A percentile compares a stretch with the other conserved stretches of the same genome.
These are phyloP conservation scores for Linnaemya tessellans DNA, from an alignment of 2,888 invertebrate genomes.

Conservation along the genomic window DNA sequence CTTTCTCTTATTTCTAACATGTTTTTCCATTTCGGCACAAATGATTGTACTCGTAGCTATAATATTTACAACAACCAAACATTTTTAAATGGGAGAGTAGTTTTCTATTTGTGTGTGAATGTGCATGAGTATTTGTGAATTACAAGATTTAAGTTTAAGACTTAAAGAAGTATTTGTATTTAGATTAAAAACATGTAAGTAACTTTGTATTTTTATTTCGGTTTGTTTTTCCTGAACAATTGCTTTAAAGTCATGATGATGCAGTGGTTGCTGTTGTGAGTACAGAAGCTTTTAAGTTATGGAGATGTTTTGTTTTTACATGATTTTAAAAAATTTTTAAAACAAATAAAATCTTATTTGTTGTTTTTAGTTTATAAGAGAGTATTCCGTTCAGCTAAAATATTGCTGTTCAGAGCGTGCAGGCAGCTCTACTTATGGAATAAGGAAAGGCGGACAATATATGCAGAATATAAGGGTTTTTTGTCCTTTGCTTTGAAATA, in stretches of 20 bases:
- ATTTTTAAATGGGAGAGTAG: constrained; percentile 20
- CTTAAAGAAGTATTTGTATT: constrained; percentile 52
- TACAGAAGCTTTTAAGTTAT: constrained; percentile 65
- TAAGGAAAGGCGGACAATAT: constrained; percentile 1
- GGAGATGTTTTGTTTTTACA: constrained; percentile 47
- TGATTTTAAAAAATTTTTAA: constrained; percentile 2
- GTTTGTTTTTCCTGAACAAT: constrained; percentile 26
- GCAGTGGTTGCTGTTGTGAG: constrained; percentile 53
- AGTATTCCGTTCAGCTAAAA: constrained; percentile 48
- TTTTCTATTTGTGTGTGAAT: neutral
- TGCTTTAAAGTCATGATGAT: constrained; percentile 56
- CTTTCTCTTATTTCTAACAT: constrained; percentile 17
- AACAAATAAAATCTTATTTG: constrained; percentile 38
- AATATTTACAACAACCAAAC: constrained; percentile 39
- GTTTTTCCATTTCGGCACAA: constrained; percentile 57
- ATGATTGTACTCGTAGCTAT: constrained; percentile 36
- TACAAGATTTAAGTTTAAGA: constrained; percentile 31
- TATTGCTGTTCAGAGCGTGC: constrained; percentile 40
- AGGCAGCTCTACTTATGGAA: constrained; percentile 31
- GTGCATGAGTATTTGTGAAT: neutral
- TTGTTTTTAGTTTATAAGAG: constrained; percentile 39
- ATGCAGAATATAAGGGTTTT: neutral
- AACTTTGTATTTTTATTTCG: constrained; percentile 40
- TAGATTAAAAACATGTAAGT: constrained; percentile 43
- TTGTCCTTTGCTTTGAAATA: too few relatives aligned